These are phyloP conservation scores for Gallinago stenura DNA, from an alignment of 2,797 vertebrate species.

Conservation along the genomic window DNA sequence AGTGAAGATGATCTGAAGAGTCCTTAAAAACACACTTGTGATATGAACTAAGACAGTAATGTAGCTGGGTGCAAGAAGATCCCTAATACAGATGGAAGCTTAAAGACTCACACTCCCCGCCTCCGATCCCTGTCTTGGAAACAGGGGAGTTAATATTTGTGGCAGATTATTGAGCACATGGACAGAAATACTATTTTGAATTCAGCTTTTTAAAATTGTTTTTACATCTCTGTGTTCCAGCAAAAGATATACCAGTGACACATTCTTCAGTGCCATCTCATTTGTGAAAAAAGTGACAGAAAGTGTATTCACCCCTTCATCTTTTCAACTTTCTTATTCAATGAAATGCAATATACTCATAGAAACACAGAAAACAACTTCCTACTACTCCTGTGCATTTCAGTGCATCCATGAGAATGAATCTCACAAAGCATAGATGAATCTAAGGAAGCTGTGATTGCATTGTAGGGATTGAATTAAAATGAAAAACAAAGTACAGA, in stretches of 20 bases:
- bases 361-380: background rate
- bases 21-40: background rate
- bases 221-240: background rate
- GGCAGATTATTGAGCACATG: background rate
- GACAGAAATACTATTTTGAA: background rate
- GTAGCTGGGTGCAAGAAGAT: background rate
- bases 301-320: background rate
- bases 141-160: background rate
- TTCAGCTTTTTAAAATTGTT: background rate
- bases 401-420: background rate
- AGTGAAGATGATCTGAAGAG: background rate
- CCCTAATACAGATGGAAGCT: background rate
- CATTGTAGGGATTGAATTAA: background rate
- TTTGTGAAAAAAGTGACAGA: background rate
- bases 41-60: background rate
- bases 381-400: background rate
- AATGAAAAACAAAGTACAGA: background rate
- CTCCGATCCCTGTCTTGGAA: background rate
- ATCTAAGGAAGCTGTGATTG: background rate
- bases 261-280: background rate
- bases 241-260: background rate
- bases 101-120: accelerated
- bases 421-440: background rate
- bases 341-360: background rate
- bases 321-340: background rate